These are phyloP conservation scores for Pyrocephalus nanus DNA, from an alignment of 2,797 vertebrate genomes.

Conservation along the genomic window DNA sequence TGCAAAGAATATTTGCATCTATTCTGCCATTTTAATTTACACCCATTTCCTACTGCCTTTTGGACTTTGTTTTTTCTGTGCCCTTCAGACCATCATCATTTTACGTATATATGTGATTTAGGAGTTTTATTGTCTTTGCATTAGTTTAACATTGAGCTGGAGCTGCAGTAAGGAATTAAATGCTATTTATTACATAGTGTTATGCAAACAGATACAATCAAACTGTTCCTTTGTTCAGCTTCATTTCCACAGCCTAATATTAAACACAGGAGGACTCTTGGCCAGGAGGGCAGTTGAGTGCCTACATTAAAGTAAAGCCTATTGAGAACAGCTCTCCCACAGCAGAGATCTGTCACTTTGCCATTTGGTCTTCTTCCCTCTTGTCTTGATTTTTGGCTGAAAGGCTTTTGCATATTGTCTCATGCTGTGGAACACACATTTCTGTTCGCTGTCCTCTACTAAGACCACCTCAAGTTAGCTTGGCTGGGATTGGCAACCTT, in stretches of 20 bases:
- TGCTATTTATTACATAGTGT: not conserved
- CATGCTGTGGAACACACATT: not conserved
- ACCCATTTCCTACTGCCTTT: not conserved
- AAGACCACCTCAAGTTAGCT: not conserved
- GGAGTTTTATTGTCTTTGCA: not conserved
- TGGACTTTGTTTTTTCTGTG: not conserved
- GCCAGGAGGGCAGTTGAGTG: not conserved
- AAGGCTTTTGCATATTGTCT: not conserved
- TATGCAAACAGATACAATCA: not conserved
- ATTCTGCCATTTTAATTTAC: not conserved
- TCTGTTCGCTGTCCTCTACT: not conserved
- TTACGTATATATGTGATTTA: not conserved
- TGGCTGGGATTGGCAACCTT: not conserved
- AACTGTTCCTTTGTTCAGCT: not conserved
- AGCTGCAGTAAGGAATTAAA: not conserved
- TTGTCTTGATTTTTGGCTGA: not conserved
- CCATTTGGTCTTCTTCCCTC: constrained; percentile 32
- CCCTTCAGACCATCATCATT: not conserved
- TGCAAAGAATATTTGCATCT: not conserved
- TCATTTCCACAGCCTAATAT: not conserved
- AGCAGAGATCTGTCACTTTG: constrained; percentile 18
- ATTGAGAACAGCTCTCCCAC: constrained; percentile 14
- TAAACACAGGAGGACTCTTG: not conserved
- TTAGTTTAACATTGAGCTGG: not conserved
- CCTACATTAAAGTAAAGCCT: not conserved